These are phyloP conservation scores for Scaptomyza graminum DNA, from an alignment of 1,140 invertebrate genomes.

Conservation along the genomic window DNA sequence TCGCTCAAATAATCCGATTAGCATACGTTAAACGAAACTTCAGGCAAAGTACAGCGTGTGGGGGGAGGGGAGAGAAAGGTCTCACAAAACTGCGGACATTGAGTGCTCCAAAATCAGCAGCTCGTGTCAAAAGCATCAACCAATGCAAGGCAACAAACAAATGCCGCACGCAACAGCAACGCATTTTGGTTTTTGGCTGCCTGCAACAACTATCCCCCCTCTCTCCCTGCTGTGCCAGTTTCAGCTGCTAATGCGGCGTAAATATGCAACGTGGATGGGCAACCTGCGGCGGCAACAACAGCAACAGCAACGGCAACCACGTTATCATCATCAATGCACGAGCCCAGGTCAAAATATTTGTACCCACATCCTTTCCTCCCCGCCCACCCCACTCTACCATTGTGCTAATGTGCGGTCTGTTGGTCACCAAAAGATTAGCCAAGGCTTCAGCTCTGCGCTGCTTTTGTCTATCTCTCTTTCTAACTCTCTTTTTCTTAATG, in stretches of 20 bases:
- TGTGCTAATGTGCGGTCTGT: constrained; percentile 78
- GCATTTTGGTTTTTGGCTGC: constrained; percentile 25
- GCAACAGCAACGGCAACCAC: constrained; percentile 28
- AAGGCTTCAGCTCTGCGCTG: constrained; percentile 15
- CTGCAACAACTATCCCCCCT: not conserved
- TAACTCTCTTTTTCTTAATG: not conserved
- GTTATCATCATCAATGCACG: constrained; percentile 80
- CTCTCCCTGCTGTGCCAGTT: constrained; percentile 19
- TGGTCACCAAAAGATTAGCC: constrained; percentile 69
- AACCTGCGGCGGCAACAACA: constrained; percentile 7
- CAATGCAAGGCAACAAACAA: constrained; percentile 58
- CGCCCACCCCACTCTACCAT: not conserved
- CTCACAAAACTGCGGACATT: constrained; percentile 1
- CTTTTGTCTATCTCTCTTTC: not conserved
- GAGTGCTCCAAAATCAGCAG: constrained; percentile 58
- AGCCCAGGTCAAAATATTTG: constrained; percentile 68
- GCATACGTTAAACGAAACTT: constrained; percentile 59
- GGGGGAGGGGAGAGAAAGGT: not conserved
- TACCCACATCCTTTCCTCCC: not conserved
- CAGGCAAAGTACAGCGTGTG: constrained; percentile 2
- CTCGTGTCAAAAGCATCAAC: constrained; percentile 79
- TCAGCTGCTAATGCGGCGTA: constrained; percentile 73
- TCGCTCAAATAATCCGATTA: constrained; percentile 68
- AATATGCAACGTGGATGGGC: constrained; percentile 64
- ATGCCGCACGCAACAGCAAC: constrained; percentile 41